These are phyloP conservation scores for Oncorhynchus tshawytscha DNA, from an alignment of 2,113 vertebrate genomes.

Conservation along the genomic window DNA sequence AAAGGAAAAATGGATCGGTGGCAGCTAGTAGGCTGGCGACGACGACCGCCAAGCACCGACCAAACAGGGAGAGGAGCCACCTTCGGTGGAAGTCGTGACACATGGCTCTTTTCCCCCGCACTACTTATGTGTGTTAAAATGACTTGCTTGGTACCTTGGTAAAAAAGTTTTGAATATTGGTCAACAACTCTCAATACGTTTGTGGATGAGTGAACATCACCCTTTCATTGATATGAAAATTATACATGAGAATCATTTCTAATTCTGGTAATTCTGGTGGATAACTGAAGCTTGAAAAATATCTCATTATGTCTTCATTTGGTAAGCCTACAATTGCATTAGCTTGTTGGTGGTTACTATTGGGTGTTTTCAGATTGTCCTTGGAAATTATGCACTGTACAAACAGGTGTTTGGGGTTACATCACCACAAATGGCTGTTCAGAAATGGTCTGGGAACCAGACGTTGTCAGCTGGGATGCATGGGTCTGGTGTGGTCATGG, in stretches of 20 bases:
- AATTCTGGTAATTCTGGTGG: background rate
- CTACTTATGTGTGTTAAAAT: background rate
- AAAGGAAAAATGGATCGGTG: no score
- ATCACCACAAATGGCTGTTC: constrained; percentile 47
- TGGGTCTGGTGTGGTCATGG: constrained; percentile 28
- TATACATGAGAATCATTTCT: background rate
- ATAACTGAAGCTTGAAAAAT: background rate
- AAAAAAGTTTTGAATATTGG: background rate
- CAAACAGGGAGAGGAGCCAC: no score
- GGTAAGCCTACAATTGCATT: background rate
- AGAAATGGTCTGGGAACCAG: constrained; percentile 46
- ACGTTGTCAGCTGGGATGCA: constrained; percentile 59
- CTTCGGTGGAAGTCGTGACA: no score
- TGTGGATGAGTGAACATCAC: background rate
- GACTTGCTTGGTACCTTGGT: background rate
- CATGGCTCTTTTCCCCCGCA: background rate
- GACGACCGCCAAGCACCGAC: no score
- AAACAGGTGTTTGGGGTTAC: background rate
- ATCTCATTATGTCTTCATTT: background rate
- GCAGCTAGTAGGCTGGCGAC: no score
- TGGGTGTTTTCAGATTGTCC: background rate
- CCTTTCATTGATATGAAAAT: background rate
- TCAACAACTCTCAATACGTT: background rate
- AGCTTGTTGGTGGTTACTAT: background rate
- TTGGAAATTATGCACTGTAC: background rate